A percentile compares a stretch with the other conserved stretches of the same genome.
These are phyloP conservation scores for Rhinophrynus dorsalis DNA, from an alignment of 2,797 vertebrate genomes.

Conservation along the genomic window DNA sequence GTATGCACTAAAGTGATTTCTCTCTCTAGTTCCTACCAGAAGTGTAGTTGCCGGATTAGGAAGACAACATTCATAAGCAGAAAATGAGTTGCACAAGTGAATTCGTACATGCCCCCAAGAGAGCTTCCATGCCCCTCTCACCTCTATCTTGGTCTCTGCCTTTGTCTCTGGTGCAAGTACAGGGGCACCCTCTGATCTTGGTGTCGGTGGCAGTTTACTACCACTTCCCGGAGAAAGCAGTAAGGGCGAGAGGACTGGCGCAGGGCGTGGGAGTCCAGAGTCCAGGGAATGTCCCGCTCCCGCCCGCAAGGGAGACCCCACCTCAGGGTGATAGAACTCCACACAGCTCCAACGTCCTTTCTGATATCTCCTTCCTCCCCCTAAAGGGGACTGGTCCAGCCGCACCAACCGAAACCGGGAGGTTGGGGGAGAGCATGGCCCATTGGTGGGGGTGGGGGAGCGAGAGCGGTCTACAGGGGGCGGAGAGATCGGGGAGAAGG, in stretches of 20 bases:
- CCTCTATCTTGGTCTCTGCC: conserved; percentile 2
- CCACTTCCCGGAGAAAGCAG: conserved; percentile 21
- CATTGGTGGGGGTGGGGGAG: conserved; percentile 47
- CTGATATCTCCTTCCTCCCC: conserved; percentile 69
- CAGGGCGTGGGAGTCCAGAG: conserved; percentile 71
- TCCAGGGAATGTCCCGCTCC: conserved; percentile 75
- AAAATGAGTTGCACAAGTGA: neutral
- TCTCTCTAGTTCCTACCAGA: no score
- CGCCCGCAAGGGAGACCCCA: conserved; percentile 58
- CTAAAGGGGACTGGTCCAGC: conserved; percentile 62
- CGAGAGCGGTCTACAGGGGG: conserved; percentile 50
- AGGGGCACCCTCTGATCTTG: conserved; percentile 28
- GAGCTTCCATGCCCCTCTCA: neutral
- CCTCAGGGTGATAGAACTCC: conserved; percentile 72
- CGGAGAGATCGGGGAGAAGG: conserved; percentile 51
- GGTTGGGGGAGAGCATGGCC: conserved; percentile 53
- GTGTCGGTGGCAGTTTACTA: conserved; percentile 3
- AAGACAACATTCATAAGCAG: neutral
- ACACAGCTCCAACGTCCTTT: conserved; percentile 82
- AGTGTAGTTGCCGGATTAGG: no score
- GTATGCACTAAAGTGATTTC: no score
- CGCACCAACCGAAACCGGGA: conserved; percentile 84
- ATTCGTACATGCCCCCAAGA: neutral
- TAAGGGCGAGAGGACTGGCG: conserved; percentile 56
- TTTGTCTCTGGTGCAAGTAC: neutral